These are phyloP conservation scores for Toxotes lorentzi DNA, from an alignment of 2,797 vertebrate species.

Conservation along the genomic window DNA sequence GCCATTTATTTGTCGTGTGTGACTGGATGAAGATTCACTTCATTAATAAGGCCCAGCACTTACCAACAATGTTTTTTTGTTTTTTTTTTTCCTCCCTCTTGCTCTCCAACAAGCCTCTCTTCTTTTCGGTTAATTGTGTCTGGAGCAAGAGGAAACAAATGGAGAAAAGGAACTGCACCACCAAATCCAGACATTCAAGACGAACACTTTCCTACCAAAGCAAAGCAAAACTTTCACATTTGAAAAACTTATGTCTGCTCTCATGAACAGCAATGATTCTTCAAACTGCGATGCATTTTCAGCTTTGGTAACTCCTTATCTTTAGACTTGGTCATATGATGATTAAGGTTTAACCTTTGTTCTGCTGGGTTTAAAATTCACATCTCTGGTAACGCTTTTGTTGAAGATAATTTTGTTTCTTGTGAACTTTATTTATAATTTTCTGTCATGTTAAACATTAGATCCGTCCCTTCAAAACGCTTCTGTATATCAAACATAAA, in stretches of 20 bases:
- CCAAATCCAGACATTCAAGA: slow-evolving; percentile 8
- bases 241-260: not conserved
- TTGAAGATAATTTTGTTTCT: no score
- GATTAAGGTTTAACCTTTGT: no score
- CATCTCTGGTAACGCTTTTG: no score
- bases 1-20: slow-evolving; percentile 84
- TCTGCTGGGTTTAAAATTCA: no score
- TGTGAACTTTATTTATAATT: no score
- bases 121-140: slow-evolving; percentile 61
- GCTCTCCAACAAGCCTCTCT: slow-evolving; percentile 42
- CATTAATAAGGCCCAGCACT: slow-evolving; percentile 82
- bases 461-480: no score
- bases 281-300: no score
- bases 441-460: no score
- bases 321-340: no score
- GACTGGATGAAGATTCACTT: slow-evolving; percentile 86
- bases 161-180: slow-evolving; percentile 13
- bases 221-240: not conserved
- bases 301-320: no score
- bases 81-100: slow-evolving; percentile 38
- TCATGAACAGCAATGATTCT: no score
- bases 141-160: slow-evolving; percentile 51
- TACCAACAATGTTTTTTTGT: slow-evolving; percentile 62
- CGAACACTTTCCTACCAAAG: not conserved
- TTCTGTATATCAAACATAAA: no score